Base-by-base conservation (phyloP, 2,797 vertebrate genomes). In the Rhyacichthys aspro region DNA sequence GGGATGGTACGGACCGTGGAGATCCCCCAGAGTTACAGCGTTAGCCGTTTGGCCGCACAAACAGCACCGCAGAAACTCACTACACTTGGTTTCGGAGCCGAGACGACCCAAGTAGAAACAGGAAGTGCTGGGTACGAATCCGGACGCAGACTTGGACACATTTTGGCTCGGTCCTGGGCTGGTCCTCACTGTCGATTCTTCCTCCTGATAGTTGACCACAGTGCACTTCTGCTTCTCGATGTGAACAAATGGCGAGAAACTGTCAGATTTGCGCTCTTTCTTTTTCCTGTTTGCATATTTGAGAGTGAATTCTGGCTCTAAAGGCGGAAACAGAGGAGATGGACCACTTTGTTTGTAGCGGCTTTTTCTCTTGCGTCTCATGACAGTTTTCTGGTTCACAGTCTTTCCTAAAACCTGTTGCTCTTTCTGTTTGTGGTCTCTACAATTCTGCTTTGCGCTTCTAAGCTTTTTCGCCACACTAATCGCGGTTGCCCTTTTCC, bases 1-100 rank as follows among this genome's bases (percentile, higher is more conserved):
- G 32, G 83, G 81, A 42, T 53, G 50, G 72, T 93, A 93, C 0
- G 93, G 93, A 1, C 93, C 93, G 12, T 93, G 91, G 4, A 94
- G 87, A 83, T 94, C 93, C 18, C 93, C 93, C 0, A 93, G 81
- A 28, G 88, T 88, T 59, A 67, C 64, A 18, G 59, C 41, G 28
- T 90, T 92, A 44, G 91, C 87, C 0, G 70, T 76, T 16, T 82
- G 76, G 8, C 90, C 82, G 1, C 93, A 94, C 14, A 94, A 79
- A 70, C 90, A 89, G 83, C 93, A 93, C 8, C 37, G 9, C 49
- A 79, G 74, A 9, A 54, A 7, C 1, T 54, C n/a, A 37, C 48
- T 80, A 38, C 52, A 3, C 23, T 46, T 32, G 47, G 47, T 46
- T 0, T 85, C 83, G 0, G 74, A 33, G 55, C 63, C 14, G 39